Base-by-base conservation (phyloP, 2,797 vertebrate species). In the Trichosurus vulpecula region DNA sequence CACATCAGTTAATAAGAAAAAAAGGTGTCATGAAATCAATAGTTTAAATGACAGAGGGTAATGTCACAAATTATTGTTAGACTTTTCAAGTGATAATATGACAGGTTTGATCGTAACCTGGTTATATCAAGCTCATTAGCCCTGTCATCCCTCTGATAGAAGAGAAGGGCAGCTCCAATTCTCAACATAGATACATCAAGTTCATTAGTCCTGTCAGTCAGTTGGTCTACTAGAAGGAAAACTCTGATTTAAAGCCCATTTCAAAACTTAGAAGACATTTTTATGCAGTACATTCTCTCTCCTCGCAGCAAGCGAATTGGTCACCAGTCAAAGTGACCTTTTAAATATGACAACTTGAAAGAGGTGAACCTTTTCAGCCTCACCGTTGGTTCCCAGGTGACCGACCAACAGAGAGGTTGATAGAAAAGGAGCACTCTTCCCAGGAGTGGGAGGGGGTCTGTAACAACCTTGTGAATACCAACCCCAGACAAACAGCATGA, bases 1-100 rank as follows among this genome's bases (percentile, higher is more conserved):
- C 41, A 0, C 97, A 97, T 97, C 94, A 97, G 97, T 96, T 96
- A 97, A 97, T 97, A 97, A 96, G 97, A 95, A 97, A 97, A 19
- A n/a, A 98, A 98, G 97, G 94, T 97, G 95, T 98, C 97, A 98
- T 97, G 98, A 97, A 98, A 98, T 98, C 97, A 98, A 98, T 97
- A 96, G 90, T 93, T 97, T 96, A 97, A 98, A 97, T 96, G 96
- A 97, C 96, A 97, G 94, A 97, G 97, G 95, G 93, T 97, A 98
- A 98, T 98, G 97, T 97, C 96, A 97, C 95, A 97, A 98, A 97
- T 98, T 98, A 98, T 97, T 66, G 5, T 54, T 92, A 91, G 54
- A 47, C 90, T 81, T 92, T 90, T 96, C 51, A 93, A 74, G 13
- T n/a, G 14, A 61, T 94, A 74, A 90, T 94, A 92, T 92, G 89